These are phyloP conservation scores for Troides oblongomaculatus DNA, from an alignment of 2,888 invertebrate species.

Conservation along the genomic window DNA sequence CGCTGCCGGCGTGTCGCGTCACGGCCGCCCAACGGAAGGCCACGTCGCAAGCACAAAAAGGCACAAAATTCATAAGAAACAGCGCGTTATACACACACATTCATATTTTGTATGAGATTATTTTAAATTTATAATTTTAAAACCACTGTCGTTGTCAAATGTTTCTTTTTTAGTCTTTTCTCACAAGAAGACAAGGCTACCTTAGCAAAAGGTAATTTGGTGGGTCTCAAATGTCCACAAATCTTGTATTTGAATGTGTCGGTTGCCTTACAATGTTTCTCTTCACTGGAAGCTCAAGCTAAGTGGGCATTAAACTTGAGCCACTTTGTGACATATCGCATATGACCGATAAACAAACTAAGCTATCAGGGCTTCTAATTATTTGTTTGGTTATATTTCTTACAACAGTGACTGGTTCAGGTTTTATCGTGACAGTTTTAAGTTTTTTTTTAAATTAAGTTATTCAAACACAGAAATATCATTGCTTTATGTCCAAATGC, in stretches of 20 bases:
- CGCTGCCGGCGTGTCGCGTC: constrained; percentile 38
- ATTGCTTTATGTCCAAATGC: neutral
- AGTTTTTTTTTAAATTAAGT: neutral
- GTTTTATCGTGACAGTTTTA: neutral
- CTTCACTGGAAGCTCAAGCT: too few relatives aligned
- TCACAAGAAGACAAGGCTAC: too few relatives aligned
- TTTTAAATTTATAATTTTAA: neutral
- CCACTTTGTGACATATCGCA: too few relatives aligned
- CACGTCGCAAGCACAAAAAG: constrained; percentile 65
- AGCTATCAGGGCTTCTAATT: neutral
- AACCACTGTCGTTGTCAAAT: neutral
- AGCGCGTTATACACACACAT: constrained; percentile 49
- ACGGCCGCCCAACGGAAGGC: constrained; percentile 58
- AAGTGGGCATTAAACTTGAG: too few relatives aligned
- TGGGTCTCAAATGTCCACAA: too few relatives aligned
- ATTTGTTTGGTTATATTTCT: neutral
- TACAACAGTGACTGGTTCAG: neutral
- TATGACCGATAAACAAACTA: too few relatives aligned
- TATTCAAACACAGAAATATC: neutral
- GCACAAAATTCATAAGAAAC: constrained; percentile 78
- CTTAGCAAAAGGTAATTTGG: too few relatives aligned
- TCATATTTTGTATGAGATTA: neutral
- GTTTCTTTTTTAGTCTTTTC: neutral
- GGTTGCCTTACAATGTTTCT: too few relatives aligned
- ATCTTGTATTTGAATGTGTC: too few relatives aligned